Base-by-base conservation (phyloP, 2,888 invertebrate genomes). In the Cataglyphis rosenhaueri region DNA sequence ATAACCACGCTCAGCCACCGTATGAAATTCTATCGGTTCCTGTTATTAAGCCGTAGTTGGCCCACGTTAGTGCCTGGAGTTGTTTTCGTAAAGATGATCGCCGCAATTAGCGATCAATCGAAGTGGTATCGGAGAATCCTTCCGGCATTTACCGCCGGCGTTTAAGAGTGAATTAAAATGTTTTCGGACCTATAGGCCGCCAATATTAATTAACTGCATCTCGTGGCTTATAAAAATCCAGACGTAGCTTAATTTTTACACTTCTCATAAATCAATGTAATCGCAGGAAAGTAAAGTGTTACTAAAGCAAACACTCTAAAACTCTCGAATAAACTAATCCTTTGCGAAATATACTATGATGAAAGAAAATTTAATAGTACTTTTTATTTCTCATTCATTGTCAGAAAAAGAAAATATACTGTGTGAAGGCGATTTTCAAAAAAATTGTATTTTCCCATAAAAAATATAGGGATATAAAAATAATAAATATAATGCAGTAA, bases 21-120 rank as follows among this genome's bases (percentile, higher is more conserved):
- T 88, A 89, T 89, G 89, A 92, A 93, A 93, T 92, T 92, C 89
- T 91, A 88, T 81, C 87, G 89, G 89, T 91, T 91, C 91, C 89
- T 91, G 89, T 91, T 92, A 92, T 92, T 92, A 91, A 89, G 86
- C 88, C 66, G 86, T 87, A 83, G 84, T 62, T 84, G 73, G 87
- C n/a, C 84, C 81, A 82, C 55, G 85, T 81, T 75, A 79, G 76
- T 59, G 90, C 92, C 91, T 81, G 79, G 76, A 91, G 92, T 91
- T 91, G 91, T 92, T 92, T 92, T 91, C 91, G 88, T 88, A 85
- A 86, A 85, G 84, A 88, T 90, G 92, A 92, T 92, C 91, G 91
- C 89, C 87, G 90, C 91, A 93, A 93, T 93, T 92, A 92, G 89
- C 90, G 91, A 93, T 93, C 92, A 92, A 93, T 92, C 92, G 88